phyloP scores from a whole-genome alignment of 2,888 invertebrate genomes.

The Gastracanthus pulcherrimus region DNA sequence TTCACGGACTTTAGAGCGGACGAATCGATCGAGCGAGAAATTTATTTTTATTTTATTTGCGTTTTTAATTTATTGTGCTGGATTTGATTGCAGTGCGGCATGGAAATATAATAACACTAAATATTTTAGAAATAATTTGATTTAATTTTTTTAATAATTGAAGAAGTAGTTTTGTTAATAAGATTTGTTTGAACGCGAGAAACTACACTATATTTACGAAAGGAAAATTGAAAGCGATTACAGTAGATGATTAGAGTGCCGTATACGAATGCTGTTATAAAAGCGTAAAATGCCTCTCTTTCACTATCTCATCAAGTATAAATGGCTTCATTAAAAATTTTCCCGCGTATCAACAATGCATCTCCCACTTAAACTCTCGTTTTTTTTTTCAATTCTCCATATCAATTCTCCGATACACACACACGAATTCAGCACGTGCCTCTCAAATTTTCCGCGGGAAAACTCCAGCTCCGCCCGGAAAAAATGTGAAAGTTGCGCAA shows the following conservation, averaged over 20 bases:
- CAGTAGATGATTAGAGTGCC: constrained; percentile 15
- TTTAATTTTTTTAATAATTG: no score
- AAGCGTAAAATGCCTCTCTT: constrained; percentile 19
- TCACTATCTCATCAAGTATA: not conserved
- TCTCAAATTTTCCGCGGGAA: not conserved
- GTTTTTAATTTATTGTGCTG: not conserved
- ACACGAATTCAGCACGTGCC: no score
- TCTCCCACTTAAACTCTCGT: not conserved
- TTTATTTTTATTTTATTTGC: not conserved
- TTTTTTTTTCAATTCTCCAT: not conserved
- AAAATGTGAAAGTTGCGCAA: constrained; percentile 12
- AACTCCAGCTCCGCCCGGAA: not conserved
- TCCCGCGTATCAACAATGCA: not conserved
- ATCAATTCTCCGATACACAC: not conserved
- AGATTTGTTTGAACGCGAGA: no score
- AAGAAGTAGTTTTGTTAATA: no score
- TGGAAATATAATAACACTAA: not conserved
- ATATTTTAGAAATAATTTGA: constrained; percentile 13
- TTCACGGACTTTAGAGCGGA: not conserved
- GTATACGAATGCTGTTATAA: not conserved
- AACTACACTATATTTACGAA: no score
- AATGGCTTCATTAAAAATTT: constrained; percentile 1
- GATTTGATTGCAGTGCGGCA: not conserved
- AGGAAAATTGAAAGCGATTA: constrained; percentile 24
- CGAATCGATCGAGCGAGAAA: not conserved